phyloP scores from a whole-genome alignment of 2,797 vertebrate genomes.

The Basileuterus tristriatus region DNA sequence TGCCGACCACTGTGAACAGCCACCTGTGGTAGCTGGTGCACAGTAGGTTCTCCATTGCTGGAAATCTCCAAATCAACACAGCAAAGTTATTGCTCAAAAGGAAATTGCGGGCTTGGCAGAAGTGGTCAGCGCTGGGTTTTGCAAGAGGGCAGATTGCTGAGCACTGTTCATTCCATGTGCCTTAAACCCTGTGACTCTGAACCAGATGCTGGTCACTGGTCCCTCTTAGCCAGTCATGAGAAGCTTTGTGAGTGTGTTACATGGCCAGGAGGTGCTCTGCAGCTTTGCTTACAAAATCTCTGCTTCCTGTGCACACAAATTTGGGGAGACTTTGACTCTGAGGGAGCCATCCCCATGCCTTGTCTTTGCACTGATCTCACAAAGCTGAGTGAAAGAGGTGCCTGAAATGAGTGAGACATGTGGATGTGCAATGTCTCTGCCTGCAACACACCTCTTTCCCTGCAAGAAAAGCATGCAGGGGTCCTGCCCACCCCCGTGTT shows the following conservation, averaged over 20 bases:
- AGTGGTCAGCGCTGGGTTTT: neutral
- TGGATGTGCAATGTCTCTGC: neutral
- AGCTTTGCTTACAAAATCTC: neutral
- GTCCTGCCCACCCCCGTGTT: fast-evolving
- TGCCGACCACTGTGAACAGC: neutral
- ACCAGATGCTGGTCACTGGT: neutral
- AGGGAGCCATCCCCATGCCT: neutral
- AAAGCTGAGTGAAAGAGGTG: neutral
- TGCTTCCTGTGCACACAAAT: neutral
- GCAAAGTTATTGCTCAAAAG: neutral
- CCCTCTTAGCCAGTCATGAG: neutral
- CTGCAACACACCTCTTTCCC: neutral
- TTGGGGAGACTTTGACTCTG: neutral
- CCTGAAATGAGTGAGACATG: neutral
- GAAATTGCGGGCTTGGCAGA: neutral
- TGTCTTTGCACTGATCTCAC: neutral
- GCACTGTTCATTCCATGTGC: neutral
- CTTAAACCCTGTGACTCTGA: neutral
- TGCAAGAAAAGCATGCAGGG: neutral
- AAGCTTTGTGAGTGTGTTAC: neutral
- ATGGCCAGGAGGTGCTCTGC: neutral
- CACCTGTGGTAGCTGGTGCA: neutral
- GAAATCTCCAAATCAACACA: neutral
- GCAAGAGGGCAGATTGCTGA: neutral
- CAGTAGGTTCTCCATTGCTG: neutral